A percentile compares a stretch with the other conserved stretches of the same genome.
phyloP scores from a whole-genome alignment of 2,888 invertebrate genomes.

The Gryllus longicercus region DNA sequence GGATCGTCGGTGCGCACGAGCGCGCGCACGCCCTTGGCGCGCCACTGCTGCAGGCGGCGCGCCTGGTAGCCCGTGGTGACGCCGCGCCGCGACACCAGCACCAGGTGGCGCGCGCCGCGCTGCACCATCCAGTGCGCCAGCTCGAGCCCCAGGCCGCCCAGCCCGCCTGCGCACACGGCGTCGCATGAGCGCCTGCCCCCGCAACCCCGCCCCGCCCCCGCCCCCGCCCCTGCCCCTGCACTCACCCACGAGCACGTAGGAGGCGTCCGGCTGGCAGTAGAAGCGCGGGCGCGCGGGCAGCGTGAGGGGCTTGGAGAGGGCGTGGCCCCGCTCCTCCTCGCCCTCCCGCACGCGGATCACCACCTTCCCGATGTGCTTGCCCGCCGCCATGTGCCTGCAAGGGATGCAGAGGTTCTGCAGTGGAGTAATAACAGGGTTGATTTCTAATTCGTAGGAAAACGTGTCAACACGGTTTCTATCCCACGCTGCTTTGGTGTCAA shows the following conservation, averaged over 20 bases:
- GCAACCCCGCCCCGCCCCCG: no score
- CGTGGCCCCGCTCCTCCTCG: slow-evolving; percentile 41
- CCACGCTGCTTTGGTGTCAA: no score
- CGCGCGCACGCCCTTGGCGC: slow-evolving; percentile 64
- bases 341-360: neutral
- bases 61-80: slow-evolving; percentile 54
- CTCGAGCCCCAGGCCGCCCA: slow-evolving; percentile 59
- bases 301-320: slow-evolving; percentile 50
- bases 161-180: slow-evolving; percentile 43
- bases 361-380: slow-evolving; percentile 81
- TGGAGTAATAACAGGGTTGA: no score
- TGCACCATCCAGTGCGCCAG: slow-evolving; percentile 52
- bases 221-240: no score
- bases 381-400: slow-evolving; percentile 52
- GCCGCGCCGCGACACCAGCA: slow-evolving; percentile 56
- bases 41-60: slow-evolving; percentile 45
- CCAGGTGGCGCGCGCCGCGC: slow-evolving; percentile 53
- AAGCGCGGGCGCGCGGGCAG: neutral
- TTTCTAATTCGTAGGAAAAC: no score
- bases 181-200: no score
- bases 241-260: slow-evolving; percentile 36
- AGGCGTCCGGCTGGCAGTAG: neutral
- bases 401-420: no score
- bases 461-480: no score
- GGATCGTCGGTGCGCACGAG: slow-evolving; percentile 68